A percentile compares a stretch with the other conserved stretches of the same genome.
Conservation (phyloP, 2,888 invertebrate genomes). For the Deroplatys truncata region DNA sequence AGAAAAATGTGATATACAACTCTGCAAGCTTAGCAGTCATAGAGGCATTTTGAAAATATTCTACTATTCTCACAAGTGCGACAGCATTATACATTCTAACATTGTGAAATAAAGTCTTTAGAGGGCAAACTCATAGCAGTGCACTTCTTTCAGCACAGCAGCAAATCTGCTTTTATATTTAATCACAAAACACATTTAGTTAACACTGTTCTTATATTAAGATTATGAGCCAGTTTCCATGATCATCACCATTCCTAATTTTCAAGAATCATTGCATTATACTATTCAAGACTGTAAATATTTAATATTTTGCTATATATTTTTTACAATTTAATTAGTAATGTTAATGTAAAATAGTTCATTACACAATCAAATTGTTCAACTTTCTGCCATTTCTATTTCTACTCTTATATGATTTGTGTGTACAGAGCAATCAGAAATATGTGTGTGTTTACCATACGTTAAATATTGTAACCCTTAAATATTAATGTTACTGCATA, state of each 20-base stretch:
- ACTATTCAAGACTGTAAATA: background rate
- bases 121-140: background rate
- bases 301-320: constrained; percentile 10
- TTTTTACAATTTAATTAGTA: constrained; percentile 11
- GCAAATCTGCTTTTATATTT: background rate
- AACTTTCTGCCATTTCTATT: background rate
- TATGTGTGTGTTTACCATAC: background rate
- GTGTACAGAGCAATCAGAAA: background rate
- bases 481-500: background rate
- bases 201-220: background rate
- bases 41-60: background rate
- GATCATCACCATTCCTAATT: background rate
- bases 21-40: background rate
- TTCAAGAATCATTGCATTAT: background rate
- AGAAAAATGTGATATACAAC: background rate
- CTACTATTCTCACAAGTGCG: background rate
- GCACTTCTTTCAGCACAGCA: background rate
- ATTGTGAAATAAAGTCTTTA: background rate
- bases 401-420: background rate
- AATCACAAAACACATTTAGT: background rate
- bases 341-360: background rate
- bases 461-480: background rate
- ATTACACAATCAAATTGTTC: background rate
- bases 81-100: background rate
- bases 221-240: background rate